Evolutionary conservation across 2,888 invertebrate genomes (phyloP).

Genomic region (Drosophila neonasuta): DNA sequence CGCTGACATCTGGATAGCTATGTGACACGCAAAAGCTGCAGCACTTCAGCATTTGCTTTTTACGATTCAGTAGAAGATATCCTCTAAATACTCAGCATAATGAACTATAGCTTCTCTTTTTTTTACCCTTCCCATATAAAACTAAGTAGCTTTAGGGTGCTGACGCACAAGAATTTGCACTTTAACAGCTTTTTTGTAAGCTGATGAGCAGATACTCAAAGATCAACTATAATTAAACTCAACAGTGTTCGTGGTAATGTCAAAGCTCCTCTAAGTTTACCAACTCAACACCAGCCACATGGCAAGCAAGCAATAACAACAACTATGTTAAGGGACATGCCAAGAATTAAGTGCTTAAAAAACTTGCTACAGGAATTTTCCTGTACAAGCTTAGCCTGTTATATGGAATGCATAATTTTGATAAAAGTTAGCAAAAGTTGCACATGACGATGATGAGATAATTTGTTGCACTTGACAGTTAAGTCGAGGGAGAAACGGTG

Average conservation of each 20-base stretch:
- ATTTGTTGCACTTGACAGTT: conserved; percentile 27
- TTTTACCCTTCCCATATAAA: not conserved
- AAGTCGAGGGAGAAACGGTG: not conserved
- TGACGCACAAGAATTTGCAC: not conserved
- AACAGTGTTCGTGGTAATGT: not conserved
- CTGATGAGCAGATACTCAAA: not conserved
- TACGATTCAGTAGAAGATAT: not conserved
- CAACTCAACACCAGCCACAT: not conserved
- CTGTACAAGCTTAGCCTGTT: not conserved
- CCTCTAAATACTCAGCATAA: not conserved
- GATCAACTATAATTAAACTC: not conserved
- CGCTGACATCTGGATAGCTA: conserved; percentile 52
- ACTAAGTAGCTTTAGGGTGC: not conserved
- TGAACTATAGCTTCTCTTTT: not conserved
- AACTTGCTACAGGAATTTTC: conserved; percentile 5
- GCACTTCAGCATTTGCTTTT: not conserved
- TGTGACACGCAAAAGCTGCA: conserved; percentile 15
- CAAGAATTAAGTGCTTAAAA: conserved; percentile 14
- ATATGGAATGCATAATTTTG: conserved; percentile 24
- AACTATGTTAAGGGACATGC: conserved; percentile 12
- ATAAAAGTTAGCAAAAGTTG: conserved; percentile 28
- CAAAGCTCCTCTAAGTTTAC: not conserved
- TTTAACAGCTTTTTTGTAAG: not conserved
- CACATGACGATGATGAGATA: conserved; percentile 16
- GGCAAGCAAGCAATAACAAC: not conserved